Evolutionary conservation across 2,888 invertebrate genomes (phyloP).

Genomic region (Nomada hirtipes): DNA sequence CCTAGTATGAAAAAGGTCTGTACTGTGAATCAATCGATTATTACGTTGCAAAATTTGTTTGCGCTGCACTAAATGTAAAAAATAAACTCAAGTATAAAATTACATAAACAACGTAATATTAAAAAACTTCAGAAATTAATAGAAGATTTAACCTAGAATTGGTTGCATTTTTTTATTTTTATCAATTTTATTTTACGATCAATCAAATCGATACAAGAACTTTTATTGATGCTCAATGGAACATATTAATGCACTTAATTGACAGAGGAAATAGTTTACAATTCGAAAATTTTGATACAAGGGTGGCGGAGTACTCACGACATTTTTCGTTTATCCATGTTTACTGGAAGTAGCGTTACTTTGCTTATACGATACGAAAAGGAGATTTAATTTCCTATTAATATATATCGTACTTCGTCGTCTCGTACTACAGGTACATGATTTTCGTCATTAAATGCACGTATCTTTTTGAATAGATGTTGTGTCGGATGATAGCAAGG

Average conservation of each 20-base stretch:
- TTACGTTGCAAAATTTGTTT: not conserved
- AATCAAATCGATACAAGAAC: not conserved
- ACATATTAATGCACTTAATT: not conserved
- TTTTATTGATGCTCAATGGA: not conserved
- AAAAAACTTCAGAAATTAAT: not conserved
- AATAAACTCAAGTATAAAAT: not conserved
- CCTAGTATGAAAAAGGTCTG: conserved; percentile 7
- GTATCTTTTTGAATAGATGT: conserved; percentile 60
- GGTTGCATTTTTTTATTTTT: not conserved
- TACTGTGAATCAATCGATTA: not conserved
- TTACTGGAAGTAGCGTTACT: conserved; percentile 39
- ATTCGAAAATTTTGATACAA: conserved; percentile 18
- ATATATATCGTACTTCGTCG: conserved; percentile 19
- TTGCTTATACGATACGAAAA: conserved; percentile 24
- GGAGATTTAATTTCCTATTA: conserved; percentile 26
- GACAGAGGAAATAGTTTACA: not conserved
- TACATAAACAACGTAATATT: not conserved
- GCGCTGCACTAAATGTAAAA: not conserved
- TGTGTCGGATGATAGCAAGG: conserved; percentile 57
- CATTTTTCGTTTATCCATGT: conserved; percentile 83
- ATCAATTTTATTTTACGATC: not conserved
- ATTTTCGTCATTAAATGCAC: conserved; percentile 55
- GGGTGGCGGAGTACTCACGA: conserved; percentile 80
- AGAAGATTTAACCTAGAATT: conserved; percentile 41
- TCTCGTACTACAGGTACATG: conserved; percentile 65